Conservation (phyloP, 2,797 vertebrate genomes). For the Lagorchestes hirsutus region DNA sequence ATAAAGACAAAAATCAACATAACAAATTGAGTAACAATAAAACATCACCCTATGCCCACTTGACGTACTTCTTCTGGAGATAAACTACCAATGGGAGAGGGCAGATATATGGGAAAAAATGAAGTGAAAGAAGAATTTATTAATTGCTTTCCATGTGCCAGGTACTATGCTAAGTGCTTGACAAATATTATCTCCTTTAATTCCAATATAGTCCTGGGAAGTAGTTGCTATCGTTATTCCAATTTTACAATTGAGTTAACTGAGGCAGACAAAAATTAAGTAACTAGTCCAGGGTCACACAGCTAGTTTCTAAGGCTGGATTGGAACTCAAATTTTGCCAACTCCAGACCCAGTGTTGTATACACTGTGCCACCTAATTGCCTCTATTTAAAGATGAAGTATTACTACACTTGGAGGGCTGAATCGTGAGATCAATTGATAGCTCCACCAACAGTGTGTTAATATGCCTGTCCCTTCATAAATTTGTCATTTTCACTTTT, state of each 20-base stretch:
- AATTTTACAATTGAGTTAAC: not conserved
- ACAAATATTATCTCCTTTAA: not conserved
- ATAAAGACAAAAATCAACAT: not conserved
- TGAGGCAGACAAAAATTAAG: not conserved
- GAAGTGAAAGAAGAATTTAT: not conserved
- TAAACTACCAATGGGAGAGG: not conserved
- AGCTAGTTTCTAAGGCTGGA: not conserved
- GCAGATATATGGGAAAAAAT: not conserved
- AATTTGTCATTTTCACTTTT: not conserved
- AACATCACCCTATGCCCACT: not conserved
- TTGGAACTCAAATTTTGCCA: not conserved
- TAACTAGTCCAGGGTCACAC: not conserved
- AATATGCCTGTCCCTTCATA: not conserved
- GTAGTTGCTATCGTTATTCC: not conserved
- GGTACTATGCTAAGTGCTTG: not conserved
- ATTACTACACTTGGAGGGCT: not conserved
- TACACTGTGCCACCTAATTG: not conserved
- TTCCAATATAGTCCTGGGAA: not conserved
- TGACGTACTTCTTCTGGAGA: not conserved
- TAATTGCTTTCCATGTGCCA: not conserved
- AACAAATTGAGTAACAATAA: not conserved
- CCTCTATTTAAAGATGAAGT: not conserved
- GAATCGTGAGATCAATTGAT: not conserved
- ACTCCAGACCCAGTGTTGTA: not conserved
- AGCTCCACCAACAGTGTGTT: not conserved